phyloP scores from a whole-genome alignment of 2,797 vertebrate species.

The Chaetophractus vellerosus region DNA sequence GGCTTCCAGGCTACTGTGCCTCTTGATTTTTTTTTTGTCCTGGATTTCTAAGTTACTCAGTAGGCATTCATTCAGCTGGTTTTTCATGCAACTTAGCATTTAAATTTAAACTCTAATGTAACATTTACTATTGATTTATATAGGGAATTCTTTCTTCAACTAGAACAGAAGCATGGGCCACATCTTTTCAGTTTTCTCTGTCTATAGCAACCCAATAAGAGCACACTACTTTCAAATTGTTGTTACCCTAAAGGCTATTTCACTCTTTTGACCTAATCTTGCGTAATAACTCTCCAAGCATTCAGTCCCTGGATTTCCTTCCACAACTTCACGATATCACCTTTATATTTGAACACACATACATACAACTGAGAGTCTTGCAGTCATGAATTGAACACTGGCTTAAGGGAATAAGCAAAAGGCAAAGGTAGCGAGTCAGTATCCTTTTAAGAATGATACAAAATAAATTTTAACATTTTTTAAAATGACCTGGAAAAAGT shows the following conservation, averaged over 20 bases:
- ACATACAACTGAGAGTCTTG: conserved; percentile 3
- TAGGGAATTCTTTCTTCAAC: conserved; percentile 72
- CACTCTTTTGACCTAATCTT: conserved; percentile 36
- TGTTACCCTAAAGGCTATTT: not conserved
- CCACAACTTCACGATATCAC: conserved; percentile 41
- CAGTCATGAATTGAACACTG: conserved; percentile 5
- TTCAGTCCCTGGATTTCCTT: conserved; percentile 56
- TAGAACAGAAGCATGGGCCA: conserved; percentile 37
- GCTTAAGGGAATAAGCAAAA: conserved; percentile 55
- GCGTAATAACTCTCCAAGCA: conserved; percentile 34
- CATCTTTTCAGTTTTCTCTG: conserved; percentile 63
- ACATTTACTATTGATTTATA: conserved; percentile 69
- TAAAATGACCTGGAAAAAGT: conserved; percentile 42
- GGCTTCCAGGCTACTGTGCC: conserved; percentile 12
- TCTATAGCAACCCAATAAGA: conserved; percentile 1
- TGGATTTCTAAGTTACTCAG: conserved; percentile 56
- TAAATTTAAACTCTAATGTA: conserved; percentile 73
- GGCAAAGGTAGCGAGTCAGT: conserved; percentile 20
- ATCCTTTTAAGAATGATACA: conserved; percentile 37
- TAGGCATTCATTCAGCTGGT: conserved; percentile 62
- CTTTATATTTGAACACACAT: conserved; percentile 47
- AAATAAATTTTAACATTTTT: conserved; percentile 73
- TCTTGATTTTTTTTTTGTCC: conserved; percentile 65
- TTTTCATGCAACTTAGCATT: conserved; percentile 65
- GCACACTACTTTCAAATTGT: not conserved